Conservation (phyloP, 2,113 vertebrate species). For the Natator depressus region DNA sequence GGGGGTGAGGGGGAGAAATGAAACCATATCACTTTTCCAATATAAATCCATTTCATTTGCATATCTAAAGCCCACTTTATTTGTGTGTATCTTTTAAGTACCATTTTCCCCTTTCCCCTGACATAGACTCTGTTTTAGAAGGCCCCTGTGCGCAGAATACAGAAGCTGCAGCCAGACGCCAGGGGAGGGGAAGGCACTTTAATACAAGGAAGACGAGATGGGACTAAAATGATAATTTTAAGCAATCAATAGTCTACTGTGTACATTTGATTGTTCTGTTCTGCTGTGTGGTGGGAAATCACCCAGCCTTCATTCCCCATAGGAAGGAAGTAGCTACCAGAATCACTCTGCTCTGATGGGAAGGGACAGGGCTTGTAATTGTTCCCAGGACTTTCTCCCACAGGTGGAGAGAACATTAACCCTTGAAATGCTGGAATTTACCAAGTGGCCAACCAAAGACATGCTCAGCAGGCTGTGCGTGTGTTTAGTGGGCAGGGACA, state of each 20-base stretch:
- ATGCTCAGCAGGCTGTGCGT: no score
- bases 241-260: slow-evolving; percentile 16
- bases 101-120: not conserved
- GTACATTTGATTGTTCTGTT: not conserved
- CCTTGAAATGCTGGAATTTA: not conserved
- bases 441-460: no score
- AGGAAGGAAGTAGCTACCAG: not conserved
- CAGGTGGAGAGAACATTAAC: not conserved
- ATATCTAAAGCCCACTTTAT: slow-evolving; percentile 39
- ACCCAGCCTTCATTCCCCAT: not conserved
- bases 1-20: not conserved
- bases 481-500: not conserved
- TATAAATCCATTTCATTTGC: slow-evolving; percentile 35
- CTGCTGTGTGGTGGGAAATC: not conserved
- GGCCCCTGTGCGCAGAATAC: slow-evolving; percentile 15
- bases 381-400: not conserved
- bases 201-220: not conserved
- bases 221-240: slow-evolving; percentile 6
- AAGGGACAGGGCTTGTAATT: not conserved
- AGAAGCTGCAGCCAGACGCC: not conserved
- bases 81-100: slow-evolving; percentile 37
- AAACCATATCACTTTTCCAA: slow-evolving; percentile 26
- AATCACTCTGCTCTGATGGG: not conserved
- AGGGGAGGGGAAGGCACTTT: not conserved
- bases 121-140: slow-evolving; percentile 9